Base-by-base conservation (phyloP, 1,140 invertebrate species). In the Colletes latitarsis region DNA sequence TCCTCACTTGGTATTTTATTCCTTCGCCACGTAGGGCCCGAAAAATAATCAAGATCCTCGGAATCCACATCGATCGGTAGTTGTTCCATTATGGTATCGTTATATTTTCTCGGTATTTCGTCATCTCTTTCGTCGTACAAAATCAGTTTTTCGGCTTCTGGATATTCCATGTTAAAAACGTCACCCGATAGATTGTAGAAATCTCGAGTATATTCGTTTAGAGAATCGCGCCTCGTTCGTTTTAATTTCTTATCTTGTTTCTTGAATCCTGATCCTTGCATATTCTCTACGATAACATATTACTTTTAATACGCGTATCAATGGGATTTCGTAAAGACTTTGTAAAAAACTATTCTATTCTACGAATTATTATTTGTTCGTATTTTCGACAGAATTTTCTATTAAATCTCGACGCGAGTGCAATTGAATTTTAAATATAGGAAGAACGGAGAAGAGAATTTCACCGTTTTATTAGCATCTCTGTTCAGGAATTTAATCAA, bases 131-230 rank as follows among this genome's bases (percentile, higher is more conserved):
- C 80, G 30, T 87, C 81, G 15, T 82, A 74, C 12, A 84, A 66
- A 41, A 88, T 81, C 55, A 85, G 55, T 21, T 64, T 77, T 63
- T 87, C 88, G 9, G 66, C 74, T 21, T 82, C 64, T 4, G 84
- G 86, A 49, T 75, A 77, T 41, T 88, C 89, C 12, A 89, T 73
- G 55, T 91, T 88, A 15, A 94, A 84, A 0, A 92, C 92, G 68
- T 94, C 94, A 8, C 94, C 94, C 6, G 93, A 94, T 21, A 94
- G 83, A 91, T 94, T 94, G 78, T 90, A 94, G 92, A 82, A 89
- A 63, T 70, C 72, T 52, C 63, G 77, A 21, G 21, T 17, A 1
- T 60, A 39, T 17, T 75, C 53, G 8, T 43, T 39, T 1, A 6
- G 4, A 14, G 63, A 62, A 8, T 81, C 46, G 0, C 79, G 53